phyloP scores from a whole-genome alignment of 1,140 invertebrate genomes.

The Monochamus saltuarius region DNA sequence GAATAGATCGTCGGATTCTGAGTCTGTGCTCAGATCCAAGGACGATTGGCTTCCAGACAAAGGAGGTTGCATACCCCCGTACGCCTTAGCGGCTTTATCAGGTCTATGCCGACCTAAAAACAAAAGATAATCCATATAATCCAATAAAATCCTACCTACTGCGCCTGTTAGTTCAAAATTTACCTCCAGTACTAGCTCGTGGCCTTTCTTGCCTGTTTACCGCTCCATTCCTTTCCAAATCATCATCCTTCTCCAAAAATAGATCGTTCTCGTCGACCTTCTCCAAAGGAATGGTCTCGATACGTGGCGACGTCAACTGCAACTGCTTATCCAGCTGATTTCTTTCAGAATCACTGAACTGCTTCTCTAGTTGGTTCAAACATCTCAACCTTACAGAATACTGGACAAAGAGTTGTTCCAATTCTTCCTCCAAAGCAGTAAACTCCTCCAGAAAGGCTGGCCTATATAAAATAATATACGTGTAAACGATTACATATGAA shows the following conservation, averaged over 20 bases:
- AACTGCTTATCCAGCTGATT: slow-evolving; percentile 48
- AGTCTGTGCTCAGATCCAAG: slow-evolving; percentile 44
- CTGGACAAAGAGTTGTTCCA: slow-evolving; percentile 81
- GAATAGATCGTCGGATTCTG: slow-evolving; percentile 48
- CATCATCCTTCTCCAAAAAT: slow-evolving; percentile 30
- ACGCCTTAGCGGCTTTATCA: slow-evolving; percentile 34
- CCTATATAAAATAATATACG: slow-evolving; percentile 53
- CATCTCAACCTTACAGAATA: slow-evolving; percentile 88
- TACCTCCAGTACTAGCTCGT: slow-evolving; percentile 44
- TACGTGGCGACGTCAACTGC: slow-evolving; percentile 35
- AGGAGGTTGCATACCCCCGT: slow-evolving; percentile 44
- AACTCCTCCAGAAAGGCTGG: slow-evolving; percentile 98
- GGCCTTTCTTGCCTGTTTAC: slow-evolving; percentile 42
- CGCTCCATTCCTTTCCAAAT: slow-evolving; percentile 27
- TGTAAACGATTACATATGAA: not conserved
- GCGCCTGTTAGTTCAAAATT: not conserved
- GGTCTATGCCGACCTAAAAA: slow-evolving; percentile 29
- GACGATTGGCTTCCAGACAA: slow-evolving; percentile 40
- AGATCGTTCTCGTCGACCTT: slow-evolving; percentile 28
- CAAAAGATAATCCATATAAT: not conserved
- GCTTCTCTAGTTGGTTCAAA: slow-evolving; percentile 77
- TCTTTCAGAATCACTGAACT: slow-evolving; percentile 70
- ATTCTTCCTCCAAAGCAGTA: slow-evolving; percentile 84
- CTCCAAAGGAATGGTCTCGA: slow-evolving; percentile 45
- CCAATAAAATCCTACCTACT: no score